Base-by-base conservation (phyloP, 2,797 vertebrate species). In the Pangasius mekongensis region DNA sequence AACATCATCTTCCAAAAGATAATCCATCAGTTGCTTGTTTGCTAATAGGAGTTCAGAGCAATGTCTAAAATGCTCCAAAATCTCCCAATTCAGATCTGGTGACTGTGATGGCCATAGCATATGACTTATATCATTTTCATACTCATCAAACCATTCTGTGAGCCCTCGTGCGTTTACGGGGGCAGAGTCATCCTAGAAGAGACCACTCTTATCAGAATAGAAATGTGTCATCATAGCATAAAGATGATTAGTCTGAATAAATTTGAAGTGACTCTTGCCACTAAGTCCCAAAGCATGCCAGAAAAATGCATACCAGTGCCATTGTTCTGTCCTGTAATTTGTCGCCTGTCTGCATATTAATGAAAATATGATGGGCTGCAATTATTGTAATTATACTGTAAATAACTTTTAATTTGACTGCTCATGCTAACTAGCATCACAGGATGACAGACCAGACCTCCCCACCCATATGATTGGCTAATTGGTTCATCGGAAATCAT, bases 401-500 rank as follows among this genome's bases (percentile, higher is more conserved):
- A 85, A 73, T 69, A 85, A 58, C 67, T 73, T 85, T 36, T 71
- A 3, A 73, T 85, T 71, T 56, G 66, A 58, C 36, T 84, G 33
- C n/a, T 73, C 14, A 16, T 39, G 66, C 64, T 71, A 73, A 27
- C 84, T 71, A 73, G 22, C 33, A 43, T 39, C 39, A 73, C 47
- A 85, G 49, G 67, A 56, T 39, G 83, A 73, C 83, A 73, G 49
- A 39, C 18, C 49, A 85, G 36, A 39, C 67, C 67, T 73, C 49
- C 33, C 84, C 49, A 9, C 47, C 2, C 47, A 24, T 56, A 27
- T 39, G 49, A 73, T 22, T 43, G 24, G 24, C 67, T 85, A 39
- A 85, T 73, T 24, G 30, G 30, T 54, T 73, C 52, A n/a, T 74
- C 84, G 14, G 52, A 85, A 73, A 85, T 85, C 67, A 58, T 85